Conservation (phyloP, 2,113 vertebrate genomes). For the Egretta garzetta region DNA sequence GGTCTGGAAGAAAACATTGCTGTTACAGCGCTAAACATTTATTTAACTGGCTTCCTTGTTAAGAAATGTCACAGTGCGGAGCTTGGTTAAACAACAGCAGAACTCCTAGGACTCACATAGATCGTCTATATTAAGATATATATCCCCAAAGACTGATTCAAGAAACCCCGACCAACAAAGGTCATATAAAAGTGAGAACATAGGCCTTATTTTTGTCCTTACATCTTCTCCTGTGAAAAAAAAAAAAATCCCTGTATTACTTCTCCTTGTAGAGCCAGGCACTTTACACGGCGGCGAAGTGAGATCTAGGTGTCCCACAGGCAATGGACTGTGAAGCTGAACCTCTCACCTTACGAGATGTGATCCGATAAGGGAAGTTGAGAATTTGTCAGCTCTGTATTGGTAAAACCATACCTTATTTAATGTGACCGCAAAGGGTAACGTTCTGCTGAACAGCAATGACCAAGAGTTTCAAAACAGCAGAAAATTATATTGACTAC, state of each 20-base stretch:
- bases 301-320: neutral
- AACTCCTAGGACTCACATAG: neutral
- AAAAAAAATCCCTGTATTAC: neutral
- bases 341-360: neutral
- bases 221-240: neutral
- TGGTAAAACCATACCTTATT: neutral
- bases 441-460: neutral
- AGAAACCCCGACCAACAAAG: neutral
- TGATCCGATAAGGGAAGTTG: neutral
- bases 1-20: neutral
- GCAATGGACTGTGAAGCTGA: neutral
- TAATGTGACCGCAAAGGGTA: neutral
- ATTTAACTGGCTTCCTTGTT: neutral
- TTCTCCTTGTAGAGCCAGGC: neutral
- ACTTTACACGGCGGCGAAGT: neutral
- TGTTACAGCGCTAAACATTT: neutral
- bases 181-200: neutral
- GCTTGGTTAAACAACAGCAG: neutral
- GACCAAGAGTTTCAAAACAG: neutral
- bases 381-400: neutral
- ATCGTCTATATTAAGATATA: neutral
- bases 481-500: neutral
- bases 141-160: neutral
- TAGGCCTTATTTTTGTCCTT: neutral
- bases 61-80: neutral